phyloP scores from a whole-genome alignment of 1,140 invertebrate genomes.

The Thaumetopoea pityocampa region DNA sequence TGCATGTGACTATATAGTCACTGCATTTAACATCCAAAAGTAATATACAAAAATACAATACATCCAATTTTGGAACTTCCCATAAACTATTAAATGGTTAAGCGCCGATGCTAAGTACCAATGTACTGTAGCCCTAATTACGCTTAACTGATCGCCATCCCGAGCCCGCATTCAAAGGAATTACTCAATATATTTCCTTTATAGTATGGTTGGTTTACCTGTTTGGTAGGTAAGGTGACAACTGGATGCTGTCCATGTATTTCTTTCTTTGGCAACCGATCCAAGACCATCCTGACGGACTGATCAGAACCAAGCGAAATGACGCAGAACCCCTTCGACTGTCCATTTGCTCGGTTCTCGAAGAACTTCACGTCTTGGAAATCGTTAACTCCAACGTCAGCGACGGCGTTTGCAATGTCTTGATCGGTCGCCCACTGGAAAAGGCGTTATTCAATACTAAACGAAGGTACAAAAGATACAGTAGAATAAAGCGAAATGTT shows the following conservation, averaged over 20 bases:
- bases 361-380: constrained; percentile 99
- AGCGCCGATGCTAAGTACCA: too few relatives aligned
- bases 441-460: constrained; percentile 55
- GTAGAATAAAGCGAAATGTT: constrained; percentile 27
- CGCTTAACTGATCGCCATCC: too few relatives aligned
- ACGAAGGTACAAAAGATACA: constrained; percentile 25
- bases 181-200: too few relatives aligned
- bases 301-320: constrained; percentile 94
- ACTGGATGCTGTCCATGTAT: constrained; percentile 96
- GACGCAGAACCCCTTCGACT: constrained; percentile 98
- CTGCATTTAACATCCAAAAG: too few relatives aligned
- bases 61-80: too few relatives aligned
- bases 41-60: too few relatives aligned
- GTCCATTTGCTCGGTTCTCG: constrained; percentile 99
- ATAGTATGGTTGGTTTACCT: too few relatives aligned
- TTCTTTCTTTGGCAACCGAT: constrained; percentile 94
- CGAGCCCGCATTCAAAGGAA: too few relatives aligned
- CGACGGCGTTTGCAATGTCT: constrained; percentile 93
- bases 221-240: constrained; percentile 96
- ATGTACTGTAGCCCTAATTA: too few relatives aligned
- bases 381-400: constrained; percentile 92
- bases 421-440: constrained; percentile 98
- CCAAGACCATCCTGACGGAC: constrained; percentile 93
- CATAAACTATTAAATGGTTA: too few relatives aligned
- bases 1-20: too few relatives aligned